Percentiles rank a stretch among this genome's conserved stretches.
These are phyloP conservation scores for Sphaerophoria rueppellii DNA, from an alignment of 2,888 invertebrate species.

Conservation along the genomic window DNA sequence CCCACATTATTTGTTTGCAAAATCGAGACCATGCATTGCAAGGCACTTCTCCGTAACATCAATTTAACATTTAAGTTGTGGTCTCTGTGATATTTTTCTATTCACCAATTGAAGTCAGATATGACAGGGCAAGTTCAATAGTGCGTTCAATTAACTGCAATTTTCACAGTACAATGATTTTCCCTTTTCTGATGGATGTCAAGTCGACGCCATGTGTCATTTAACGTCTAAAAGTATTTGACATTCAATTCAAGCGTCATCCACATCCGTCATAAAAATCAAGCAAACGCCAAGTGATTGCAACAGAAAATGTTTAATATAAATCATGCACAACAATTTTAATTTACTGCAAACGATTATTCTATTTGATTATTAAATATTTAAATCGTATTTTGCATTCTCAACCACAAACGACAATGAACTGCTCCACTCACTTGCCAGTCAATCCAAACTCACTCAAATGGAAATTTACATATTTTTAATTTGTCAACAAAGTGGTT, in stretches of 20 bases:
- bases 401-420: conserved; percentile 38
- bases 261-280: neutral
- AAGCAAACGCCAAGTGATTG: neutral
- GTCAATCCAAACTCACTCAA: conserved; percentile 16
- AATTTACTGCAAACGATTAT: neutral
- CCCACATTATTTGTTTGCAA: too few relatives aligned
- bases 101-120: too few relatives aligned
- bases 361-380: neutral
- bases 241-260: neutral
- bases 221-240: neutral
- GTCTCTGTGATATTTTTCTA: too few relatives aligned
- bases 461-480: conserved; percentile 39
- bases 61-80: too few relatives aligned
- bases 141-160: neutral
- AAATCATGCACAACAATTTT: neutral
- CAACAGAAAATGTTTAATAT: too few relatives aligned
- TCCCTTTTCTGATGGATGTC: neutral
- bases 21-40: too few relatives aligned
- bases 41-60: too few relatives aligned
- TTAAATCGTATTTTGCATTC: neutral
- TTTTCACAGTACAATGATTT: neutral
- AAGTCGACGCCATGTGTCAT: neutral
- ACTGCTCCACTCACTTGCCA: conserved; percentile 15
- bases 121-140: neutral
- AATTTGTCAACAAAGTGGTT: neutral